Evolutionary conservation across 2,797 vertebrate species (phyloP), one percentile per base, ranked within the genome.

Genomic region (Macrochelys suwanniensis): DNA sequence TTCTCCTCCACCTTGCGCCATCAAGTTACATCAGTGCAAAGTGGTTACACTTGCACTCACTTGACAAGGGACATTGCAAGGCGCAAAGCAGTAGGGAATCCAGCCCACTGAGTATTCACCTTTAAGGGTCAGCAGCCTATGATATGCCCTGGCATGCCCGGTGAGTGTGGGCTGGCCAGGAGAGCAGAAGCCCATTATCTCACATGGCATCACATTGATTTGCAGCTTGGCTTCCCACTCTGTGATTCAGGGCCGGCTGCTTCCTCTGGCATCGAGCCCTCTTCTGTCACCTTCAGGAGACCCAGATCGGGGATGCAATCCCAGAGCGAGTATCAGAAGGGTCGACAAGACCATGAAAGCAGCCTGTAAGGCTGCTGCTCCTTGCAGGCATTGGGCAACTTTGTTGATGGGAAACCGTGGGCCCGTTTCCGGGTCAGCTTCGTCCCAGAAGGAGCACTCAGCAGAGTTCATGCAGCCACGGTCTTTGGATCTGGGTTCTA

Each of bases 131-230:
- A 86, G 19, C 4, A 71, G 23, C 28, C 16, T n/a, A 8, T 65
- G 4, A 3, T 0, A 1, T 1, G 15, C 31, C 81, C 12, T 8
- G 50, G 15, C 59, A 42, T 11, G 11, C 5, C 4, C 0, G 17
- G 26, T 17, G 37, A 15, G 25, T 83, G 83, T 6, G 25, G 61
- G 56, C 31, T 21, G 42, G 33, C 7, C 0, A 0, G 76, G 3
- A n/a, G 9, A 45, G 5, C 7, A 57, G 71, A 80, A 9, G 0
- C 0, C 5, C 31, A 53, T 86, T 49, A 1, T 84, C 57, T 92
- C 37, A 80, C 87, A 2, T 3, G 25, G 28, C 5, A 45, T 6
- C 21, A 21, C 13, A 7, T 3, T 2, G 0, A 4, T 49, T 2
- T 2, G 51, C 25, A 87, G n/a, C 42, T 76, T 25, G 68, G 23